Conservation (phyloP, 2,113 vertebrate genomes). For the Ramphastos sulfuratus region DNA sequence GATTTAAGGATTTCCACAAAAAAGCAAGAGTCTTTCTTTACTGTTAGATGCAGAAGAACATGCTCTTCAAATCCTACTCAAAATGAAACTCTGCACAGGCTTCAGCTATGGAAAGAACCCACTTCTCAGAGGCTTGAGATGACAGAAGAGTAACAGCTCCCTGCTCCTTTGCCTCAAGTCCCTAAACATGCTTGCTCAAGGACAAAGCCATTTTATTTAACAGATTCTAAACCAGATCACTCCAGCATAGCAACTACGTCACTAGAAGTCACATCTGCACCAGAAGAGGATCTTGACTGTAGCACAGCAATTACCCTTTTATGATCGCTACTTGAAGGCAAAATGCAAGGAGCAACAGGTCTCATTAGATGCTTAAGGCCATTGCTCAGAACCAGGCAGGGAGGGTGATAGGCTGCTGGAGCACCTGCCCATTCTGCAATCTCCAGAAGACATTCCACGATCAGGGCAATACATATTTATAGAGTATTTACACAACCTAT, state of each 20-base stretch:
- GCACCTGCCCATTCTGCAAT: constrained; percentile 8
- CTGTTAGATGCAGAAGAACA: neutral
- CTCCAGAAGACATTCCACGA: neutral
- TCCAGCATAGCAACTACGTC: neutral
- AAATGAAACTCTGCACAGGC: constrained; percentile 33
- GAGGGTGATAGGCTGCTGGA: neutral
- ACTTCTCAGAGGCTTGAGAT: neutral
- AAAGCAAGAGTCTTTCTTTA: neutral
- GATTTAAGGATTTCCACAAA: neutral
- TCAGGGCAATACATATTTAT: constrained; percentile 38
- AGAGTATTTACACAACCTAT: constrained; percentile 39
- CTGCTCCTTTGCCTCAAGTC: neutral
- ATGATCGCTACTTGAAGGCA: neutral
- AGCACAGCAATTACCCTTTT: neutral
- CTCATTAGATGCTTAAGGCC: neutral
- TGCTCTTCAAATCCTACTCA: constrained; percentile 25
- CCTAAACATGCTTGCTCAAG: neutral
- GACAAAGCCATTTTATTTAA: neutral
- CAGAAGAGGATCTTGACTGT: neutral
- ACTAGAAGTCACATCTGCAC: neutral
- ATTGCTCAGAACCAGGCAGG: neutral
- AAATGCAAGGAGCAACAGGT: neutral
- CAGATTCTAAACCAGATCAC: neutral
- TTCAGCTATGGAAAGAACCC: constrained; percentile 44
- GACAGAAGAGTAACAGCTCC: neutral